Evolutionary conservation across 37 sponge, comb jelly and placozoan genomes (phyloP).

Genomic region (Diacarnus erythraeanus): DNA sequence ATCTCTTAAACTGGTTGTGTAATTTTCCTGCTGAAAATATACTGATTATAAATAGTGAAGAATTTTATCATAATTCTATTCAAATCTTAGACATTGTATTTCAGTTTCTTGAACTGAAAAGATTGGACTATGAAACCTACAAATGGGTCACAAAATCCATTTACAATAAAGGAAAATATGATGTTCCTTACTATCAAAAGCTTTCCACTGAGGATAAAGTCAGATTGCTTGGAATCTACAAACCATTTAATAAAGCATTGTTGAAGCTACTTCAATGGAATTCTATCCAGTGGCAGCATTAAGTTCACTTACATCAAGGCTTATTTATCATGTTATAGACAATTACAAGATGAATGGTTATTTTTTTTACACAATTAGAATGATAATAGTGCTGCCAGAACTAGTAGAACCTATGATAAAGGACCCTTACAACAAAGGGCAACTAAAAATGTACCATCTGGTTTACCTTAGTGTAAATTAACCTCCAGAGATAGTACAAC

Average conservation of each 20-base stretch:
- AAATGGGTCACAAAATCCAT: conserved; percentile 30
- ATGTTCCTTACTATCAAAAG: conserved; percentile 17
- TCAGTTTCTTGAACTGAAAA: conserved; percentile 44
- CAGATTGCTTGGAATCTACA: conserved; percentile 30
- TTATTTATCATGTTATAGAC: too few species aligned
- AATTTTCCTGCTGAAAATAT: conserved; percentile 81
- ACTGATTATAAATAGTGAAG: conserved; percentile 72
- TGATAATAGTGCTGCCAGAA: too few species aligned
- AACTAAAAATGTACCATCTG: too few species aligned
- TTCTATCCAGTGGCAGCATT: background rate
- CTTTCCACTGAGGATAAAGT: conserved; percentile 12
- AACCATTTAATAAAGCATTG: conserved; percentile 35
- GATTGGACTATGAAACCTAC: conserved; percentile 10
- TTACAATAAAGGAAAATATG: conserved; percentile 44
- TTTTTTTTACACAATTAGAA: too few species aligned
- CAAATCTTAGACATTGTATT: conserved; percentile 50
- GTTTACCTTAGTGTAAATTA: too few species aligned
- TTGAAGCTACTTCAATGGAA: conserved; percentile 51
- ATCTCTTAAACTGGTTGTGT: conserved; percentile 70
- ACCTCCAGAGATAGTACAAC: too few species aligned
- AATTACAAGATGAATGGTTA: too few species aligned
- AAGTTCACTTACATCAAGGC: background rate
- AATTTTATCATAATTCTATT: conserved; percentile 50
- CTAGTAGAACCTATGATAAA: too few species aligned
- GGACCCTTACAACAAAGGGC: too few species aligned